These are phyloP conservation scores for Radopholus similis DNA, from an alignment of 1,140 invertebrate species.

Conservation along the genomic window DNA sequence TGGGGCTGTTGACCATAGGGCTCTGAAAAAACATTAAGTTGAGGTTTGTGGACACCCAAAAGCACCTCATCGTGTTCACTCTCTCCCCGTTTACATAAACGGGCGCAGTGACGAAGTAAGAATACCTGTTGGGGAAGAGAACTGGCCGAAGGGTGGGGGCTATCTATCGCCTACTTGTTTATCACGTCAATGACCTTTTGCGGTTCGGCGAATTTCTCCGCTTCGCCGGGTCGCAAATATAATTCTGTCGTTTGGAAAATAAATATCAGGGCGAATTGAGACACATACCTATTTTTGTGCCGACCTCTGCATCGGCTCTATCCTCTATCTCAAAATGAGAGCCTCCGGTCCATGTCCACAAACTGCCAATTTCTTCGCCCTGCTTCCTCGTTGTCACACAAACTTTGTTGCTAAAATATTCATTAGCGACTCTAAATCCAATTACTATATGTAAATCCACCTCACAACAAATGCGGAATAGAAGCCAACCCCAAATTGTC, in stretches of 20 bases:
- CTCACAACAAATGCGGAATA: slow-evolving; percentile 94
- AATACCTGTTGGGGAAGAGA: slow-evolving; percentile 67
- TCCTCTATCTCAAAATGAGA: slow-evolving; percentile 83
- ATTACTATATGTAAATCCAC: slow-evolving; percentile 55
- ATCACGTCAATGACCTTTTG: slow-evolving; percentile 77
- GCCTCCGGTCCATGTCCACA: slow-evolving; percentile 83
- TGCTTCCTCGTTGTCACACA: slow-evolving; percentile 77
- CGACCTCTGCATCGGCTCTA: slow-evolving; percentile 75
- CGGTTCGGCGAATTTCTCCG: slow-evolving; percentile 80
- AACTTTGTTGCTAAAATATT: slow-evolving; percentile 70
- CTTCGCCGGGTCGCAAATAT: slow-evolving; percentile 77
- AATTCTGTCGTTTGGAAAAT: too few relatives aligned
- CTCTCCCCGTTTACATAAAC: slow-evolving; percentile 83
- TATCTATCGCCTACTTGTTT: slow-evolving; percentile 67
- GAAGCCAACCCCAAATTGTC: slow-evolving; percentile 96
- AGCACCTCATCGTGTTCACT: slow-evolving; percentile 77
- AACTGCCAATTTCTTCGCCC: slow-evolving; percentile 68
- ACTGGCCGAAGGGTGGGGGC: neutral
- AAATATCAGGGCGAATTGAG: too few relatives aligned
- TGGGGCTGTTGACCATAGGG: slow-evolving; percentile 85
- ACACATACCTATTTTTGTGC: slow-evolving; percentile 97
- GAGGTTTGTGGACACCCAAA: too few relatives aligned
- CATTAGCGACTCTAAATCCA: neutral
- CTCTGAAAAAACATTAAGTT: too few relatives aligned
- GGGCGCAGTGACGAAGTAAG: slow-evolving; percentile 89